Base-by-base conservation (phyloP, 2,888 invertebrate genomes). In the Pilophorus perplexus region DNA sequence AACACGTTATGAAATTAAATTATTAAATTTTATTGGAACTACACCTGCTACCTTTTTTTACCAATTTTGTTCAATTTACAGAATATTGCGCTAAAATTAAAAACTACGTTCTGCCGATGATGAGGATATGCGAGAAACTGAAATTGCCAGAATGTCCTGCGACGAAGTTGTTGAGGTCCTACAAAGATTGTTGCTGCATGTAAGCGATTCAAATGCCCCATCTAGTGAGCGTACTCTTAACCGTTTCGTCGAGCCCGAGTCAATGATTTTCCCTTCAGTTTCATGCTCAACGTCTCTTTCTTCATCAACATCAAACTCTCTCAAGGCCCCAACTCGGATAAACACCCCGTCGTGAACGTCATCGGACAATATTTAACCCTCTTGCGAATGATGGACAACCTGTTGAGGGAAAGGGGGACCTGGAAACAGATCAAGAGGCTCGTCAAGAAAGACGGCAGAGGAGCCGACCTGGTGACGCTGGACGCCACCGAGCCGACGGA, bases 231-330 rank as follows among this genome's bases (percentile, higher is more conserved):
- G n/a, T n/a, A n/a, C n/a, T n/a, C n/a, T 42, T 42, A 12, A 18
- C 18, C 18, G 5, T 6, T 42, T 42, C 3, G 42, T 42, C 18
- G 18, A 16, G 6, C 42, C n/a, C n/a, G 37, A 33, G 6, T 33
- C 33, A 8, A 33, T 12, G 6, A 25, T 60, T 40, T 18, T n/a
- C 14, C 3, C 23, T 42, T 14, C 66, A 66, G 66, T 20, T 66
- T 57, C 37, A 57, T 59, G 44, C 28, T 66, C 57, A 66, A 66
- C 57, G 57, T 52, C 16, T 46, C 57, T n/a, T 66, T 66, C 33
- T 57, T 66, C 46, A 57, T 59, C 3, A 46, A 57, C 28, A n/a
- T 57, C 25, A 66, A 66, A 46, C 16, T 62, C 20, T 23, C 46
- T 10, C 44, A 66, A 23, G 28, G 14, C 1, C 27, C 46, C 14